phyloP scores from a whole-genome alignment of 2,113 vertebrate species.

The Lutjanus erythropterus region DNA sequence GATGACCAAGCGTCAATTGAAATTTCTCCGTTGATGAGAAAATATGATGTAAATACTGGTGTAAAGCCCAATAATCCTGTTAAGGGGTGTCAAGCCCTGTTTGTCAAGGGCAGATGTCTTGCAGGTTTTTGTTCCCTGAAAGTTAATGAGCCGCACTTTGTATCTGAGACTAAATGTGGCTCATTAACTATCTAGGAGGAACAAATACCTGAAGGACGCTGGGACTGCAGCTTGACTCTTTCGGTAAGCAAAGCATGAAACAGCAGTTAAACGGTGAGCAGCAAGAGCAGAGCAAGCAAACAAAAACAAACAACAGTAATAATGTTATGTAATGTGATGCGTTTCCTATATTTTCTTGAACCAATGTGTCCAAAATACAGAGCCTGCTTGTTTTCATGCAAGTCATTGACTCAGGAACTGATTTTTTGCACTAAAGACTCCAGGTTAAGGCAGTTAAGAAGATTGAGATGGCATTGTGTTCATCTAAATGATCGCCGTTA shows the following conservation, averaged over 20 bases:
- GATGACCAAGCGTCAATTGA: conserved; percentile 21
- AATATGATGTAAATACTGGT: conserved; percentile 46
- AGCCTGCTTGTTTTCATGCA: neutral
- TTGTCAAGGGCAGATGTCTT: conserved; percentile 65
- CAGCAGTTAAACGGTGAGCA: neutral
- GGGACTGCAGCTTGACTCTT: conserved; percentile 26
- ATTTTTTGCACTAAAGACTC: neutral
- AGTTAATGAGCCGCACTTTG: conserved; percentile 62
- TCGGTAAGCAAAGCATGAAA: conserved; percentile 15
- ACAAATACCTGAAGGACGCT: conserved; percentile 61
- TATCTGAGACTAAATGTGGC: conserved; percentile 49
- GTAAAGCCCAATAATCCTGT: conserved; percentile 45
- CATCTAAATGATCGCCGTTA: neutral
- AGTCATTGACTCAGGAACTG: neutral
- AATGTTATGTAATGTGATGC: neutral
- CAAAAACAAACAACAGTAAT: neutral
- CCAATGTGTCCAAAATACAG: neutral
- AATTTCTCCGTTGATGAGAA: conserved; percentile 41
- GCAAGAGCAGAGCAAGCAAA: conserved; percentile 1
- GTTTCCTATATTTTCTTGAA: neutral
- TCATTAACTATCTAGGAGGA: conserved; percentile 62
- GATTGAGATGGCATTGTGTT: neutral
- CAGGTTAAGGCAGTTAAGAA: conserved; percentile 7
- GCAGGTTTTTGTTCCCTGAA: conserved; percentile 57
- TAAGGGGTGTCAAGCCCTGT: conserved; percentile 45